phyloP scores from a whole-genome alignment of 2,113 vertebrate genomes.

The Xyliphius kryptos region DNA sequence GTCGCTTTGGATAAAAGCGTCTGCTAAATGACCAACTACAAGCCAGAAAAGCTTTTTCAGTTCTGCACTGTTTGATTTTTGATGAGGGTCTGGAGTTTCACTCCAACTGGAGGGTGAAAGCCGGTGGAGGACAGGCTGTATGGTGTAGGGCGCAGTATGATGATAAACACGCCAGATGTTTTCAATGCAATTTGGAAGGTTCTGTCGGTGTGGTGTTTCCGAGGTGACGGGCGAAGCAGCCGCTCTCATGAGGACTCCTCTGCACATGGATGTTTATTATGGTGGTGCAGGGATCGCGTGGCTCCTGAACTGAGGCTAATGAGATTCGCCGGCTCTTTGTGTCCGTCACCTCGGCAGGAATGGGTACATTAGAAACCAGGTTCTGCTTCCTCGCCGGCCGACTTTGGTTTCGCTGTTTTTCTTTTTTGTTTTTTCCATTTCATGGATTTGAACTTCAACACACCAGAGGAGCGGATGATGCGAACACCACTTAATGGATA shows the following conservation, averaged over 20 bases:
- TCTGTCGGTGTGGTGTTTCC: background rate
- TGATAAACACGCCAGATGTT: no score
- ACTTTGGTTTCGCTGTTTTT: background rate
- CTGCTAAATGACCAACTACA: no score
- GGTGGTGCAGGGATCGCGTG: background rate
- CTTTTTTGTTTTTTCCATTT: background rate
- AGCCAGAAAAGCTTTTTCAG: no score
- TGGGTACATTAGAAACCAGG: background rate
- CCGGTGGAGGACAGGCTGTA: no score
- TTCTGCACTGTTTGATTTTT: no score
- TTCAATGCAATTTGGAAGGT: background rate
- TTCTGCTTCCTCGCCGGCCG: no score
- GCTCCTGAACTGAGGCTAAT: slow-evolving; percentile 7
- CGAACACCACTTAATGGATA: no score
- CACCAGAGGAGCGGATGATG: no score
- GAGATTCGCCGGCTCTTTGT: slow-evolving; percentile 17
- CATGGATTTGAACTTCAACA: background rate
- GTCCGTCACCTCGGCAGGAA: background rate
- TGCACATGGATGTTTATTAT: background rate
- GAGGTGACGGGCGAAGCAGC: slow-evolving; percentile 6
- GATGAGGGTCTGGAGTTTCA: no score
- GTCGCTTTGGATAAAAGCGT: no score
- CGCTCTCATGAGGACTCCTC: background rate
- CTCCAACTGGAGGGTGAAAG: no score
- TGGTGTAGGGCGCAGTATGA: no score